Evolutionary conservation across 2,113 vertebrate species (phyloP).

Genomic region (Epinephelus fuscoguttatus): DNA sequence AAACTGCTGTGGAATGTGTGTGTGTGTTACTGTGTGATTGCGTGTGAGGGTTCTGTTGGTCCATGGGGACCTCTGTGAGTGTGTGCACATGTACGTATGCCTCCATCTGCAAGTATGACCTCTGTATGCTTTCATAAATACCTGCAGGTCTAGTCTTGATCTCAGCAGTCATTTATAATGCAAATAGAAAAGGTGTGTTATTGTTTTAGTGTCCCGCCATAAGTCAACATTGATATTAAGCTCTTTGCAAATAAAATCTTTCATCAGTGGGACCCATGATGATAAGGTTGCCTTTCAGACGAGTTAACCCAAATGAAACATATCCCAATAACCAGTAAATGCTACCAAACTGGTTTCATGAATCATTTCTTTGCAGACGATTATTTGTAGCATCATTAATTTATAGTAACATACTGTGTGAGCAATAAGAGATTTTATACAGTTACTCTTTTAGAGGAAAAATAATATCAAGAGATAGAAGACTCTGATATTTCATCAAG

Average conservation of each 20-base stretch:
- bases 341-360: neutral
- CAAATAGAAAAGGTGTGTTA: constrained; percentile 50
- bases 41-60: neutral
- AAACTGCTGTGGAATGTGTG: constrained; percentile 77
- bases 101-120: constrained; percentile 3
- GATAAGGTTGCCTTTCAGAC: neutral
- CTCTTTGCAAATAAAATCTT: constrained; percentile 22
- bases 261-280: neutral
- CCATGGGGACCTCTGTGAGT: neutral
- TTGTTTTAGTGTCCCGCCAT: constrained; percentile 43
- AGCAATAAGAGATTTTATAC: neutral
- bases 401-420: neutral
- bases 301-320: neutral
- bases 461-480: neutral
- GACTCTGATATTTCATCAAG: neutral
- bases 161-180: constrained; percentile 12
- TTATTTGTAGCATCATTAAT: neutral
- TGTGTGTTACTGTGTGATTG: constrained; percentile 21
- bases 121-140: constrained; percentile 18
- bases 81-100: neutral
- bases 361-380: neutral
- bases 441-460: neutral
- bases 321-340: neutral
- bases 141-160: constrained; percentile 6
- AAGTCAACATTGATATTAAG: constrained; percentile 43